Conservation (phyloP, 2,113 vertebrate species). For the Excalfactoria chinensis region DNA sequence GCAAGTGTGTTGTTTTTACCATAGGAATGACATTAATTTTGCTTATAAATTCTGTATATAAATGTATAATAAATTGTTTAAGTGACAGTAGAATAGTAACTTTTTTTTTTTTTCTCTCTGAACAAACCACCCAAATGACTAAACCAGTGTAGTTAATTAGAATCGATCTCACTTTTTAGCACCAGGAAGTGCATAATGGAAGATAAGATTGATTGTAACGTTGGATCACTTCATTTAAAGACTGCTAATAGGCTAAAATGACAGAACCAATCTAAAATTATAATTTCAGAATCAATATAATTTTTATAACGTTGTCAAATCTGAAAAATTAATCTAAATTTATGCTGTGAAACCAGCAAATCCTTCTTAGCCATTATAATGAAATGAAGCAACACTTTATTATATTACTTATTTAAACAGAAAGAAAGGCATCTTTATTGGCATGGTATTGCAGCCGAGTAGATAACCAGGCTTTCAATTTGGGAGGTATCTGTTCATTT, state of each 20-base stretch:
- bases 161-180: constrained; percentile 77
- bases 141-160: constrained; percentile 72
- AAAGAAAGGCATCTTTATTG: constrained; percentile 47
- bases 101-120: not conserved
- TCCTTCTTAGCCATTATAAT: constrained; percentile 70
- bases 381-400: constrained; percentile 65
- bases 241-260: constrained; percentile 75
- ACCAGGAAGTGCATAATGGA: constrained; percentile 74
- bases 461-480: constrained; percentile 38
- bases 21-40: not conserved
- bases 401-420: constrained; percentile 71
- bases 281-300: constrained; percentile 79
- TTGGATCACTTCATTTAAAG: constrained; percentile 78
- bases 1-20: not conserved
- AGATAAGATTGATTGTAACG: constrained; percentile 77
- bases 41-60: constrained; percentile 29
- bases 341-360: constrained; percentile 70
- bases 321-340: constrained; percentile 75
- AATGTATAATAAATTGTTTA: constrained; percentile 52
- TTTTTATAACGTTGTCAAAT: constrained; percentile 76
- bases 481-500: constrained; percentile 43
- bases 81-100: constrained; percentile 37
- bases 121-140: constrained; percentile 67
- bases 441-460: not conserved
- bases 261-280: constrained; percentile 77